A percentile compares a stretch with the other conserved stretches of the same genome.
These are phyloP conservation scores for Mesocentrotus franciscanus DNA, from an alignment of 53 echinoderm and acorn worm genomes.

Conservation along the genomic window DNA sequence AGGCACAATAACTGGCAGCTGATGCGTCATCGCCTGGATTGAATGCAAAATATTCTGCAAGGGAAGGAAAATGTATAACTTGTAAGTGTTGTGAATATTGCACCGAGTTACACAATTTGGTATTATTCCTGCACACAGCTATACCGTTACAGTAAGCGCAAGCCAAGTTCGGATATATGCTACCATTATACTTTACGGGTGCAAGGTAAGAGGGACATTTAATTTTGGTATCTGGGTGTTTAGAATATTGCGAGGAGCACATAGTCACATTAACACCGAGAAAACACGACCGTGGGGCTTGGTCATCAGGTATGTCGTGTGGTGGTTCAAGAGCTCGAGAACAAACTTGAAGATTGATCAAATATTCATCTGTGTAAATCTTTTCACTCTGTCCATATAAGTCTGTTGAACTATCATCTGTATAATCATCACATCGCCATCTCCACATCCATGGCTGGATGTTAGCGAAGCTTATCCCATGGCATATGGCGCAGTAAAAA, in stretches of 20 bases:
- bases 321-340: neutral
- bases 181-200: neutral
- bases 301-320: neutral
- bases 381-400: neutral
- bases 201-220: constrained; percentile 30
- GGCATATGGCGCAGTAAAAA: constrained; percentile 68
- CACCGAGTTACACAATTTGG: neutral
- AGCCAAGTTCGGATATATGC: constrained; percentile 54
- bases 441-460: neutral
- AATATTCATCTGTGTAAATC: neutral
- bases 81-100: neutral
- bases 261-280: neutral
- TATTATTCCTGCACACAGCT: neutral
- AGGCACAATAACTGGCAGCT: neutral
- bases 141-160: constrained; percentile 64
- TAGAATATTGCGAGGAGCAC: neutral
- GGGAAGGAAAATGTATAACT: constrained; percentile 33
- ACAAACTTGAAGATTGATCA: neutral
- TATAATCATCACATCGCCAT: neutral
- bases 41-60: constrained; percentile 35
- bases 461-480: neutral
- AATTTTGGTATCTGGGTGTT: neutral
- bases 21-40: neutral
- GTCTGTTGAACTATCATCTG: neutral
- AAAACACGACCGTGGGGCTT: neutral